phyloP scores from a whole-genome alignment of 2,113 vertebrate species.

The Centropus bengalensis region DNA sequence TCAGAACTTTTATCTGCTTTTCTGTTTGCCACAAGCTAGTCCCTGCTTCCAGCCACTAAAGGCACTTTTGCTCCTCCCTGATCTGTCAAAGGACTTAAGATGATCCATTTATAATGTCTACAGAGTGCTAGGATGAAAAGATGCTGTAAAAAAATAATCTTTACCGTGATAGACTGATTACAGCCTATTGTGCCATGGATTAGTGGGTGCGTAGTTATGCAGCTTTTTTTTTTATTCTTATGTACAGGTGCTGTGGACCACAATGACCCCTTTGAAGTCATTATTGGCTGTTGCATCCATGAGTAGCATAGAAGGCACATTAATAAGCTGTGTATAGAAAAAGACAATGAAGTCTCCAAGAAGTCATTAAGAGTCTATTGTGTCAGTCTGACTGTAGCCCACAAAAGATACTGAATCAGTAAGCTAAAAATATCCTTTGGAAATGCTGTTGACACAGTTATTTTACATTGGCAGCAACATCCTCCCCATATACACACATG shows the following conservation, averaged over 20 bases:
- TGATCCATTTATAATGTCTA: constrained; percentile 58
- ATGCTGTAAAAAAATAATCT: constrained; percentile 36
- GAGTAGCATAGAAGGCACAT: constrained; percentile 47
- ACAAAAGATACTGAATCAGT: constrained; percentile 47
- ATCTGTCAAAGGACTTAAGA: constrained; percentile 47
- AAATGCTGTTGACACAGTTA: constrained; percentile 60
- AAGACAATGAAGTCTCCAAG: constrained; percentile 64
- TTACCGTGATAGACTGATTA: constrained; percentile 63
- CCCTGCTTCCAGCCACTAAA: constrained; percentile 34
- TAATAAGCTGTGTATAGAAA: constrained; percentile 62
- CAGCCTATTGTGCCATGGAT: constrained; percentile 56
- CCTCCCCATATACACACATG: not conserved
- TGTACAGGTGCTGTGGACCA: constrained; percentile 52
- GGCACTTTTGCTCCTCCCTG: constrained; percentile 19
- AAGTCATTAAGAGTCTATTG: constrained; percentile 75
- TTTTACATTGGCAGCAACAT: constrained; percentile 38
- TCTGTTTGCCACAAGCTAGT: constrained; percentile 32
- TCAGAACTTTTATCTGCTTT: constrained; percentile 33
- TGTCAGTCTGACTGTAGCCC: constrained; percentile 64
- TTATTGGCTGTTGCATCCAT: constrained; percentile 58
- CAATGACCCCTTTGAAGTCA: constrained; percentile 57
- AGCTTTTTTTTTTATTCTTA: constrained; percentile 59
- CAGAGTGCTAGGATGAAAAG: constrained; percentile 50
- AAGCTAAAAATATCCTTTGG: constrained; percentile 67
- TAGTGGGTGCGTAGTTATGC: constrained; percentile 50